phyloP scores from a whole-genome alignment of 2,888 invertebrate species.

The Linyphia triangularis region DNA sequence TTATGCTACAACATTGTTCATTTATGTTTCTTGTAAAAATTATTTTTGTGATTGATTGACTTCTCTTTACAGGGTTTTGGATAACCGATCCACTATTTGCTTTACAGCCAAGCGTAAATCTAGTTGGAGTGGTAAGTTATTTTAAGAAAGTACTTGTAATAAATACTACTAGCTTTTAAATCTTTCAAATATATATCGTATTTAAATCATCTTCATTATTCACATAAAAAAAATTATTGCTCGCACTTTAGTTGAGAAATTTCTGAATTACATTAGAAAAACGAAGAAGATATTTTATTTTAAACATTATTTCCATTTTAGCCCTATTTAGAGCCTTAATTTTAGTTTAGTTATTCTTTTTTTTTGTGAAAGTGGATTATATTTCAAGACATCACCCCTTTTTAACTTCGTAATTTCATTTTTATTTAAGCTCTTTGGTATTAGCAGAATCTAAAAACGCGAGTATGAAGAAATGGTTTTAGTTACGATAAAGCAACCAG shows the following conservation, averaged over 20 bases:
- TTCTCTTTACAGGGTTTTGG: conserved; percentile 39
- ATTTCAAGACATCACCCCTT: background rate
- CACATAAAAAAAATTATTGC: no score
- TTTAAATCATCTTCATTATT: no score
- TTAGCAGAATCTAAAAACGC: background rate
- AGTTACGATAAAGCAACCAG: background rate
- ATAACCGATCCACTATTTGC: conserved; percentile 10
- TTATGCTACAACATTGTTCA: background rate
- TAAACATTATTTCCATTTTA: background rate
- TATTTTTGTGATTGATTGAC: background rate
- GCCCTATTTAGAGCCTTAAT: no score
- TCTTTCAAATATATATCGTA: background rate
- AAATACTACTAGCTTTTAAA: no score
- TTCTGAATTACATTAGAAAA: background rate
- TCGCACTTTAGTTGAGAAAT: background rate
- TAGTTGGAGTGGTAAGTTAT: conserved; percentile 30
- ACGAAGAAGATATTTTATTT: background rate
- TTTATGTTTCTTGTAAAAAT: background rate
- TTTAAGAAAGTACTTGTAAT: no score
- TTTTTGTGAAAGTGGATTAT: background rate
- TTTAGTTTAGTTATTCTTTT: no score
- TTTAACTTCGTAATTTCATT: background rate
- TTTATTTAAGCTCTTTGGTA: background rate
- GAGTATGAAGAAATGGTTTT: conserved; percentile 14
- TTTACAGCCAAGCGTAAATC: conserved; percentile 22